A percentile compares a stretch with the other conserved stretches of the same genome.
These are phyloP conservation scores for Hoplostethus atlanticus DNA, from an alignment of 2,797 vertebrate species.

Conservation along the genomic window DNA sequence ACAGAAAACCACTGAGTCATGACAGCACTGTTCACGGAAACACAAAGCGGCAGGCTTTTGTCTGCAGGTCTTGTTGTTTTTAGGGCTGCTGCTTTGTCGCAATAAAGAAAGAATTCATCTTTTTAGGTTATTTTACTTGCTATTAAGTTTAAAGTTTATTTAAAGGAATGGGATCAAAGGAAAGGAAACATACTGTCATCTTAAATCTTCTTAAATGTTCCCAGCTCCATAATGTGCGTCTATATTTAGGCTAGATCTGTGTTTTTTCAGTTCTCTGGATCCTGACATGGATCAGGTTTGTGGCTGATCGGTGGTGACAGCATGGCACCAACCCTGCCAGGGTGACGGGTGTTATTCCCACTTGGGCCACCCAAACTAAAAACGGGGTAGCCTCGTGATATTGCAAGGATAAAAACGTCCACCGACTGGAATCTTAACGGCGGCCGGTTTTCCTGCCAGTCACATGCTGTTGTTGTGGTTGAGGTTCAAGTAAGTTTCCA, in stretches of 20 bases:
- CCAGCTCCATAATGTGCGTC: constrained; percentile 21
- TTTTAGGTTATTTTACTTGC: constrained; percentile 45
- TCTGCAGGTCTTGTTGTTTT: constrained; percentile 62
- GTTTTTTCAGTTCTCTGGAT: neutral
- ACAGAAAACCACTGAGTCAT: constrained; percentile 76
- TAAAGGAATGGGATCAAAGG: constrained; percentile 50
- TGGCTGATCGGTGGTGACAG: neutral
- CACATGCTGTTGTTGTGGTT: neutral
- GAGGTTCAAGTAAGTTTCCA: constrained; percentile 7
- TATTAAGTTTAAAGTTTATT: constrained; percentile 62
- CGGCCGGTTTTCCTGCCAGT: no score
- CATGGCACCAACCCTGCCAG: neutral
- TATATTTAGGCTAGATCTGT: constrained; percentile 33
- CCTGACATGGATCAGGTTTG: constrained; percentile 34
- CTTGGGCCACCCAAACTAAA: neutral
- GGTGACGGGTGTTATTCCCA: neutral
- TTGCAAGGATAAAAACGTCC: no score
- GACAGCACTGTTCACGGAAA: constrained; percentile 49
- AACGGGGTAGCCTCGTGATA: neutral
- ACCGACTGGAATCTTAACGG: no score
- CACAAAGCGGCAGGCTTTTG: constrained; percentile 64
- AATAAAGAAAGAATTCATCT: constrained; percentile 19
- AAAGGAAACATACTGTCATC: neutral
- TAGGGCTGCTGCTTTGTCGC: constrained; percentile 53
- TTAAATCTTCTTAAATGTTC: constrained; percentile 34